A percentile compares a stretch with the other conserved stretches of the same genome.
Evolutionary conservation across 2,797 vertebrate genomes (phyloP).

Genomic region (Cossypha caffra): DNA sequence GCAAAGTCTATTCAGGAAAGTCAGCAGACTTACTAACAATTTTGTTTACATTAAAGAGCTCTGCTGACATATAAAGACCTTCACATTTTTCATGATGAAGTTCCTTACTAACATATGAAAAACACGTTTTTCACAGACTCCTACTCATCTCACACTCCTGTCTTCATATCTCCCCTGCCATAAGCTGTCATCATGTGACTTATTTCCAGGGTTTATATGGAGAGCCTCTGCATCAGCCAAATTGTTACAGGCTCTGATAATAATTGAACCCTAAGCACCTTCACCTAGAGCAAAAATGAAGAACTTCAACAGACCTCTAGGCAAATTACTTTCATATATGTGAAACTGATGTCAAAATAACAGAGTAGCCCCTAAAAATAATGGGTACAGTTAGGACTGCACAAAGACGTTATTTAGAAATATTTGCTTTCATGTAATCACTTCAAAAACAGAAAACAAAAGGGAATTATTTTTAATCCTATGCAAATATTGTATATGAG

Average conservation of each 20-base stretch:
- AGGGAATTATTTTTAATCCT: background rate
- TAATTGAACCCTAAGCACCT: background rate
- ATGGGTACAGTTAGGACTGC: background rate
- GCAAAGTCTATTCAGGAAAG: background rate
- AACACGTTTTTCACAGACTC: constrained; percentile 31
- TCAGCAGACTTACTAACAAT: background rate
- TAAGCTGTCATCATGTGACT: constrained; percentile 12
- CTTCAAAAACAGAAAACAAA: background rate
- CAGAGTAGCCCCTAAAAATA: background rate
- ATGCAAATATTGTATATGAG: background rate
- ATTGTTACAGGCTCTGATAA: background rate
- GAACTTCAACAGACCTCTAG: background rate
- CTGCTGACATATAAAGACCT: background rate
- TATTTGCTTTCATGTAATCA: background rate
- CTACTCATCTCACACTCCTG: constrained; percentile 15
- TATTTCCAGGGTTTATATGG: background rate
- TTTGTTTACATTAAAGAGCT: constrained; percentile 13
- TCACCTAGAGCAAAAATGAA: background rate
- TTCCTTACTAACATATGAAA: constrained; percentile 3
- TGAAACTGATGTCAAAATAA: background rate
- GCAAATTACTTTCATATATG: background rate
- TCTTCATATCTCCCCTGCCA: background rate
- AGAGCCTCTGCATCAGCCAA: background rate
- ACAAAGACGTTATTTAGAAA: background rate
- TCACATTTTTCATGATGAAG: background rate